Evolutionary conservation across 2,888 invertebrate genomes (phyloP).

Genomic region (Caenorhabditis sinica): DNA sequence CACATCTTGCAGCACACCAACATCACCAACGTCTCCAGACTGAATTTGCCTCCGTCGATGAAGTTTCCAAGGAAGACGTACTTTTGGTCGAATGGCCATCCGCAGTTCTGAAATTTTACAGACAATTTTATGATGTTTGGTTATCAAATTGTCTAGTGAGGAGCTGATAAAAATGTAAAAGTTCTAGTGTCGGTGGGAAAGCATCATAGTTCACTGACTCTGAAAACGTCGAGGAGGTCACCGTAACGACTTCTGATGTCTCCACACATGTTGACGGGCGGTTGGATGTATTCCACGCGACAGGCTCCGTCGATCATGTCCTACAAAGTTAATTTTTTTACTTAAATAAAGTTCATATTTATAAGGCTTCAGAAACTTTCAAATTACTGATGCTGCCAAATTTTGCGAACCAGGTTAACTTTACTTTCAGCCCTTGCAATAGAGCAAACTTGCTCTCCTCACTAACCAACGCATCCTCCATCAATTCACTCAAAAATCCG

Average conservation of each 20-base stretch:
- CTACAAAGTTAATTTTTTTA: background rate
- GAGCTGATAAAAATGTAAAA: constrained; percentile 8
- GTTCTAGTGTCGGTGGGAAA: background rate
- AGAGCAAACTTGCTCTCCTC: background rate
- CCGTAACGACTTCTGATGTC: constrained; percentile 73
- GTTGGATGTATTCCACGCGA: constrained; percentile 55
- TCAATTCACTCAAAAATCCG: constrained; percentile 60
- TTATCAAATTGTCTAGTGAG: background rate
- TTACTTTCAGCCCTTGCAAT: too few relatives aligned
- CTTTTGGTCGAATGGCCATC: constrained; percentile 74
- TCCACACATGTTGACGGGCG: constrained; percentile 70
- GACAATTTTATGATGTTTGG: background rate
- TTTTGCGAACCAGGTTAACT: background rate
- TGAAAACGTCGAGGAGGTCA: constrained; percentile 71
- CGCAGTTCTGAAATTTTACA: constrained; percentile 63
- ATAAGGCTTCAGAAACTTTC: too few relatives aligned
- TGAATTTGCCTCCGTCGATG: constrained; percentile 65
- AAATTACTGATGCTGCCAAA: too few relatives aligned
- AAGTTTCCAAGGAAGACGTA: constrained; percentile 74
- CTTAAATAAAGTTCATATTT: background rate
- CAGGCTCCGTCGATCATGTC: constrained; percentile 10
- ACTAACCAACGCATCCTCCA: constrained; percentile 48
- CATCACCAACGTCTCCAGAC: constrained; percentile 54
- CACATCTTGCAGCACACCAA: constrained; percentile 48
- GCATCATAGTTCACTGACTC: constrained; percentile 26